Evolutionary conservation across 2,113 vertebrate genomes (phyloP).

Genomic region (Pachyramphus minor): DNA sequence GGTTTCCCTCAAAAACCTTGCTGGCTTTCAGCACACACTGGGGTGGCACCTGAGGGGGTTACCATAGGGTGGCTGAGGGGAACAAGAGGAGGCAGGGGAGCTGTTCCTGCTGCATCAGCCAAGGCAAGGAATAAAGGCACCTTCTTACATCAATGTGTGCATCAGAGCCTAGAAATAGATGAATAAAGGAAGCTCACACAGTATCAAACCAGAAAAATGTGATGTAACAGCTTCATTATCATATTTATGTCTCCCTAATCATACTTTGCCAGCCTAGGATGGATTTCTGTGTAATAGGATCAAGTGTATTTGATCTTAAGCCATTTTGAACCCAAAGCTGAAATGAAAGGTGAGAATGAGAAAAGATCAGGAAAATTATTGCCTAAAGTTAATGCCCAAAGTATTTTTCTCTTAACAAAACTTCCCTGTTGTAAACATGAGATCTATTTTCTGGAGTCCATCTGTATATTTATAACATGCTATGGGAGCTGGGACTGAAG

Average conservation of each 20-base stretch:
- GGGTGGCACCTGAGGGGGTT: not conserved
- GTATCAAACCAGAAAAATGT: not conserved
- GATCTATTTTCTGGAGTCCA: not conserved
- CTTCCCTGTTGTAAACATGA: not conserved
- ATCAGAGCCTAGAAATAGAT: slow-evolving; percentile 6
- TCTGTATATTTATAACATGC: not conserved
- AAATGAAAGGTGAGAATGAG: not conserved
- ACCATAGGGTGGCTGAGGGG: not conserved
- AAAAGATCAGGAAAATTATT: not conserved
- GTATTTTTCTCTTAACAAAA: not conserved
- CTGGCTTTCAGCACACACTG: not conserved
- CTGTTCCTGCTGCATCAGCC: not conserved
- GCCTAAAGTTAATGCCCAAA: not conserved
- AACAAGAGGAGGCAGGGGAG: not conserved
- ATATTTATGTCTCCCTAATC: slow-evolving; percentile 34
- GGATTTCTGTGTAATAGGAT: slow-evolving; percentile 19
- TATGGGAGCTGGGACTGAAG: not conserved
- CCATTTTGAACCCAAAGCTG: not conserved
- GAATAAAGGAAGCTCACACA: not conserved
- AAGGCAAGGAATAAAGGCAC: not conserved
- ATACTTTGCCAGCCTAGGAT: not conserved
- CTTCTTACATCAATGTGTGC: not conserved
- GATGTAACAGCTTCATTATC: slow-evolving; percentile 26
- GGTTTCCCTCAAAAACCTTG: not conserved
- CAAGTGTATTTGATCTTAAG: slow-evolving; percentile 16